Evolutionary conservation across 2,888 invertebrate species (phyloP), one percentile per base, ranked within the genome.

Genomic region (Frankliniella fusca): DNA sequence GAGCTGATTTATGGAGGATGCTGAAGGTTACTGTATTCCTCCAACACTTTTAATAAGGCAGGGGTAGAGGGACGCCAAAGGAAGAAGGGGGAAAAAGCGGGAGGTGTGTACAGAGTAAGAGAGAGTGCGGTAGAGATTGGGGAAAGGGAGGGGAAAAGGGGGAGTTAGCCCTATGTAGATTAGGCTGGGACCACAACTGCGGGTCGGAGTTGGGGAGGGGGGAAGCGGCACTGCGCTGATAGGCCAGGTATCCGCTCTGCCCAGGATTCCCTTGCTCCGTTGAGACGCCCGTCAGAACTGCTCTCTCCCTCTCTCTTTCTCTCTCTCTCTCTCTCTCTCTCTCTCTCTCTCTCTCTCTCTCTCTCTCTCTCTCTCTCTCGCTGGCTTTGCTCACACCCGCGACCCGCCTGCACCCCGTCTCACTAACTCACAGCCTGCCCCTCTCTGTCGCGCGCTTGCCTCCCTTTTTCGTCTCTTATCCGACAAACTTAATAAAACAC

Each of bases 401-500:
- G 54, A 3, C 54, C 23, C 10, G 11, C 23, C 70, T 23, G n/a
- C 70, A 23, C 70, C 27, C 70, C 27, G 23, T 76, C 70, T 76
- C 70, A 1, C 70, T 27, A 11, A 11, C 27, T 9, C 23, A 8
- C 10, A 9, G 10, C 12, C 23, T 2, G 3, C 27, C 12, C 12
- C 27, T 27, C 70, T 27, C 70, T 12, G 23, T 76, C 70, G 8
- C 70, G 20, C 70, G 9, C 70, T 61, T 15, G 18, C 15, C n/a
- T 15, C n/a, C 61, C n/a, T 27, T 27, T 27, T 10, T 12, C 9
- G 1, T 27, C 27, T 76, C 27, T 76, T 27, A 12, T 12, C 27
- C 27, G 12, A 23, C 70, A 76, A 76, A 76, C 70, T 76, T 76
- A 76, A 76, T 76, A 76, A 76, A 76, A 76, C 70, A 76, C 70